These are phyloP conservation scores for Drepana arcuata DNA, from an alignment of 1,140 invertebrate genomes.

Conservation along the genomic window DNA sequence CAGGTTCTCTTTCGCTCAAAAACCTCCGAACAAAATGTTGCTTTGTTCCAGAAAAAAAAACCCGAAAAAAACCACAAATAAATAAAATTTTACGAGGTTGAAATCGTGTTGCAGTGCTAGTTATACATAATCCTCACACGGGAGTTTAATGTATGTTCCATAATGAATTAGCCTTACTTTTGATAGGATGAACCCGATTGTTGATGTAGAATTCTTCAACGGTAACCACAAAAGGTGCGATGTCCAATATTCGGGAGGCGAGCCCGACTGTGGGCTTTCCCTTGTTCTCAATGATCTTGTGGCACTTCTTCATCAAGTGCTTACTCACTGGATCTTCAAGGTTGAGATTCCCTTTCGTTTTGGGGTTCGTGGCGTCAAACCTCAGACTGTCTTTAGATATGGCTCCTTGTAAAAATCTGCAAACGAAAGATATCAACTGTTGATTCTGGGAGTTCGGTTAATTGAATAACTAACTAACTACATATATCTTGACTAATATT, in stretches of 20 bases:
- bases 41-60: too few relatives aligned
- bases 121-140: too few relatives aligned
- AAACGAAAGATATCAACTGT: too few relatives aligned
- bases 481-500: constrained; percentile 3
- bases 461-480: too few relatives aligned
- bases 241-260: constrained; percentile 83
- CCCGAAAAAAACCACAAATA: too few relatives aligned
- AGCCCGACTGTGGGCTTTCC: constrained; percentile 74
- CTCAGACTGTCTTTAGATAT: constrained; percentile 27
- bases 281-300: constrained; percentile 75
- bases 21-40: too few relatives aligned
- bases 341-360: constrained; percentile 35
- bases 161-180: not conserved
- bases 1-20: too few relatives aligned
- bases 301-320: constrained; percentile 78
- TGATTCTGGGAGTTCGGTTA: too few relatives aligned
- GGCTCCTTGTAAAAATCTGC: constrained; percentile 24
- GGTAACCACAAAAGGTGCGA: constrained; percentile 84
- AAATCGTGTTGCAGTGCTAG: too few relatives aligned
- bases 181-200: not conserved
- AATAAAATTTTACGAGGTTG: too few relatives aligned
- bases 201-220: not conserved
- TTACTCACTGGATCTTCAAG: constrained; percentile 18
- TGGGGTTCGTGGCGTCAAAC: constrained; percentile 28
- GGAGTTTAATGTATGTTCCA: too few relatives aligned